Evolutionary conservation across 2,888 invertebrate species (phyloP).

Genomic region (Cancer borealis): DNA sequence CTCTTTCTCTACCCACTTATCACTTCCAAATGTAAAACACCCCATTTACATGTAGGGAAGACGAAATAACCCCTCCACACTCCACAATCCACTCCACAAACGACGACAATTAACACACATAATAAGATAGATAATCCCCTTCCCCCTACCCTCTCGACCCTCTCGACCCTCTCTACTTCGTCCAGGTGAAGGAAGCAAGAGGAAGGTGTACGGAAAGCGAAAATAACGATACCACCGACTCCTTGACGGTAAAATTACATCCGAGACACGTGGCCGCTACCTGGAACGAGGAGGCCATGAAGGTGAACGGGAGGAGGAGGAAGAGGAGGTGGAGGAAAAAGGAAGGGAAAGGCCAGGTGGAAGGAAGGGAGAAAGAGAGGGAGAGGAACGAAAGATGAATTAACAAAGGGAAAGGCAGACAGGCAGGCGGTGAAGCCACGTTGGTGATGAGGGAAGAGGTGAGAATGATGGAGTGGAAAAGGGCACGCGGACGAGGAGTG

Average conservation of each 20-base stretch:
- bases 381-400: constrained; percentile 8
- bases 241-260: constrained; percentile 32
- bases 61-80: too few relatives aligned
- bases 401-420: constrained; percentile 28
- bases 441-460: constrained; percentile 9
- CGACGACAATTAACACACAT: too few relatives aligned
- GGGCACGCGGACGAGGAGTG: constrained; percentile 17
- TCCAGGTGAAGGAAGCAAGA: background rate
- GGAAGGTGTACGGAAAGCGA: background rate
- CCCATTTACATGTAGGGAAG: background rate
- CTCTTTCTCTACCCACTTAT: too few relatives aligned
- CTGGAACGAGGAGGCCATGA: constrained; percentile 30
- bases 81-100: too few relatives aligned
- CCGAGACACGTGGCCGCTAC: constrained; percentile 49
- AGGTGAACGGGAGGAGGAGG: constrained; percentile 4
- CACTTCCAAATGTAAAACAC: background rate
- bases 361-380: background rate
- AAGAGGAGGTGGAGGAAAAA: background rate
- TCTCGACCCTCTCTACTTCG: background rate
- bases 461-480: constrained; percentile 17
- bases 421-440: background rate
- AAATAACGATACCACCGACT: background rate
- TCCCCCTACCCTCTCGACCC: background rate
- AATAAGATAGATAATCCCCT: too few relatives aligned
- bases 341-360: constrained; percentile 22